Base-by-base conservation (phyloP, 1,140 invertebrate species). In the Panulirus ornatus region DNA sequence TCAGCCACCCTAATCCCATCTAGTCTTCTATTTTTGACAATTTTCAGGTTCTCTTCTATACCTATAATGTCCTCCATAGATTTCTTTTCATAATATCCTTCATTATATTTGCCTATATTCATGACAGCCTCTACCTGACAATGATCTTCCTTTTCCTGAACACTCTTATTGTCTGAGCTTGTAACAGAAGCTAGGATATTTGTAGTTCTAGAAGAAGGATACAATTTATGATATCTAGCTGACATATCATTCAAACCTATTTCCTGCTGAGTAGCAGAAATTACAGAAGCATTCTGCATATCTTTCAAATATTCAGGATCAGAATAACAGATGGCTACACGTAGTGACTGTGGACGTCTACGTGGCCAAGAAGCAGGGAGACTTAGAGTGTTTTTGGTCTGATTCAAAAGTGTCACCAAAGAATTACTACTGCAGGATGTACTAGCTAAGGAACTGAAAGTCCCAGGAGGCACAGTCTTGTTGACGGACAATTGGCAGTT, bases 301-400 rank as follows among this genome's bases (percentile, higher is more conserved):
- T 42, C 73, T 44, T 89, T 79, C 66, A 81, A 38, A 76, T 71
- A 75, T 16, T 89, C 79, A 30, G 88, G 88, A 40, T 83, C 51
- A 75, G 88, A 89, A 71, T 89, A 89, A 83, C 88, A 89, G 16
- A 89, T 54, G 54, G 88, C 88, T 16, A 89, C 79, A 83, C 88
- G 88, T 27, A 89, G 51, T 36, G 88, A 89, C 58, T 89, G 88
- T 22, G 88, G 88, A 11, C 88, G 78, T 38, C 88, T 73, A 22
- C 88, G 78, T 47, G 88, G 88, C 88, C 88, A 89, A 42, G 88
- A 89, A 16, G 88, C 88, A 8, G 88, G 79, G 11, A 40, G 81
- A 36, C 47, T 86, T 51, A 30, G 42, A 40, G 54, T 47, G 51
- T 47, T 42, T 71, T 63, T 82, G 58, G 76, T 71, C 30, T 70